phyloP scores from a whole-genome alignment of 2,888 invertebrate genomes.

The Lithophane semibrunnea region DNA sequence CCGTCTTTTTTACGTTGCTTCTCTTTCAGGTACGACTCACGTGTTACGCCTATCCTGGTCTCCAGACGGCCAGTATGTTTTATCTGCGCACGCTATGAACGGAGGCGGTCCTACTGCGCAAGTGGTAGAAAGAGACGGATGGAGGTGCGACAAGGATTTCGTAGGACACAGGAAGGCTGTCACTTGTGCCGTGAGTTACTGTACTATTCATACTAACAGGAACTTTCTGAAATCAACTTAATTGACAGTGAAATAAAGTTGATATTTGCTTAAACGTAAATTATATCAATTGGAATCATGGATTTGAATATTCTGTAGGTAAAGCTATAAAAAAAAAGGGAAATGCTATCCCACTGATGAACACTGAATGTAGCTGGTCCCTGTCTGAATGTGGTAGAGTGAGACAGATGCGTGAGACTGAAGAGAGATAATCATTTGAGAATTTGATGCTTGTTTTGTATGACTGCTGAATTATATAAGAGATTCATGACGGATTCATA shows the following conservation, averaged over 20 bases:
- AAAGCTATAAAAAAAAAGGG: too few species aligned
- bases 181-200: constrained; percentile 94
- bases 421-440: too few species aligned
- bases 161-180: constrained; percentile 99
- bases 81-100: constrained; percentile 99
- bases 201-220: background rate
- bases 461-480: too few species aligned
- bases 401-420: too few species aligned
- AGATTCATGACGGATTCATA: too few species aligned
- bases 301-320: background rate
- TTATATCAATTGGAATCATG: background rate
- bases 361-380: background rate
- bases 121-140: constrained; percentile 98
- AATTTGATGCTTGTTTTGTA: too few species aligned
- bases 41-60: constrained; percentile 98
- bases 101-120: constrained; percentile 99
- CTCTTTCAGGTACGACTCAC: constrained; percentile 95
- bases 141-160: constrained; percentile 98
- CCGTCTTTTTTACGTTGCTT: background rate
- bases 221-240: background rate
- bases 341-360: background rate
- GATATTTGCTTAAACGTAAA: background rate
- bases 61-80: constrained; percentile 98
- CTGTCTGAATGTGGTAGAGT: too few species aligned
- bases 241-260: background rate